Evolutionary conservation across 2,797 vertebrate genomes (phyloP).

Genomic region (Syndactyla subalaris): DNA sequence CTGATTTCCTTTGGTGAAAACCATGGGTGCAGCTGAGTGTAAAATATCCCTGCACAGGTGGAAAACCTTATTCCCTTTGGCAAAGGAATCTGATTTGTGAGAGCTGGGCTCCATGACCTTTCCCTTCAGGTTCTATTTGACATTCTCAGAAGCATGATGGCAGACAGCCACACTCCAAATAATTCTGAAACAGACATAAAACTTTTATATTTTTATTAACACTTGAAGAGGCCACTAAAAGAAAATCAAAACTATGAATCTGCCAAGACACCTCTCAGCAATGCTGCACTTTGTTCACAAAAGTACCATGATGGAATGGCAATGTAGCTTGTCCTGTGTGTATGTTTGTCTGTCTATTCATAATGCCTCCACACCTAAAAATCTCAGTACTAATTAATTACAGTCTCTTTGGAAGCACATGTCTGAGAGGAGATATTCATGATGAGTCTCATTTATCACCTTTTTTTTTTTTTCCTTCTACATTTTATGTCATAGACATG

Average conservation of each 20-base stretch:
- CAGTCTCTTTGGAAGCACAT: not conserved
- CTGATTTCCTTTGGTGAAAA: conserved; percentile 21
- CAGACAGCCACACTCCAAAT: conserved; percentile 31
- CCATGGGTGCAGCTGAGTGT: conserved; percentile 21
- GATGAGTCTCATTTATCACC: not conserved
- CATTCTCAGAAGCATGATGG: conserved; percentile 28
- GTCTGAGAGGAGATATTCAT: not conserved
- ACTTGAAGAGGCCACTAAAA: conserved; percentile 52
- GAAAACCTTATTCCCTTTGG: conserved; percentile 23
- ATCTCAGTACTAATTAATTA: not conserved
- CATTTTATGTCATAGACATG: not conserved
- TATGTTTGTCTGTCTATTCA: not conserved
- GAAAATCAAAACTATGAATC: conserved; percentile 65
- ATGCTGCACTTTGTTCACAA: not conserved
- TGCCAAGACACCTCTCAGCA: conserved; percentile 36
- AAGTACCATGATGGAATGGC: not conserved
- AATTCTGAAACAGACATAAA: conserved; percentile 47
- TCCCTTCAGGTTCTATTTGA: conserved; percentile 55
- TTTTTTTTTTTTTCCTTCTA: not conserved
- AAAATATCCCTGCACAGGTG: conserved; percentile 45
- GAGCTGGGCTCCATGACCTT: conserved; percentile 4
- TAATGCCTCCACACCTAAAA: not conserved
- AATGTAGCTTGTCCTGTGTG: not conserved
- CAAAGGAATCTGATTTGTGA: not conserved
- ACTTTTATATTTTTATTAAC: conserved; percentile 56